Percentiles rank a stretch among this genome's conserved stretches.
Evolutionary conservation across 2,888 invertebrate species (phyloP).

Genomic region (Suillia variegata): DNA sequence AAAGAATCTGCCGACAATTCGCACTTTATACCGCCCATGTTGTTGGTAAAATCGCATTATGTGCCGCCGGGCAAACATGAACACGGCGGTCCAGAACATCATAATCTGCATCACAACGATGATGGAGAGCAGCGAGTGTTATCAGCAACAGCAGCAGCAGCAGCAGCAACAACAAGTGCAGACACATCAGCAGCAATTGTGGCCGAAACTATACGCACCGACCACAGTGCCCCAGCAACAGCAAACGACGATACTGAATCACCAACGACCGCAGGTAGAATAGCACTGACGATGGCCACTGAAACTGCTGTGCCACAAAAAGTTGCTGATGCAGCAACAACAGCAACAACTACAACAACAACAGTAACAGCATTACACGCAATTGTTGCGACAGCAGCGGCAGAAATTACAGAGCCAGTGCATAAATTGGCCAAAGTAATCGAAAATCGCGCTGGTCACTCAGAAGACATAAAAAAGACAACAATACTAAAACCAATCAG

Average conservation of each 20-base stretch:
- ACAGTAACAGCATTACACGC: slow-evolving; percentile 12
- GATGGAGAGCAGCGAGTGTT: slow-evolving; percentile 11
- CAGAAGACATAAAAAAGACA: neutral
- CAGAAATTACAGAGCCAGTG: slow-evolving; percentile 8
- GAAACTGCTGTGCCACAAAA: slow-evolving; percentile 28
- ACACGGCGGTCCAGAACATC: slow-evolving; percentile 30
- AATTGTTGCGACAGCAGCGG: neutral
- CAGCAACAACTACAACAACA: too few relatives aligned
- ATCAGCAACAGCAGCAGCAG: too few relatives aligned
- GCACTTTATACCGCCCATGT: slow-evolving; percentile 61
- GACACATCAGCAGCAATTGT: slow-evolving; percentile 18
- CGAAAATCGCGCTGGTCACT: neutral
- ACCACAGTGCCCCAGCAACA: neutral
- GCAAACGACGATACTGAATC: slow-evolving; percentile 12
- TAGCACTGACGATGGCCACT: slow-evolving; percentile 15
- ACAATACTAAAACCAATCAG: neutral
- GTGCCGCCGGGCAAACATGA: slow-evolving; percentile 53
- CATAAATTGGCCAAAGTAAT: neutral
- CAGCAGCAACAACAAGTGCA: slow-evolving; percentile 14
- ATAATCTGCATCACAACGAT: slow-evolving; percentile 21
- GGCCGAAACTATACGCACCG: slow-evolving; percentile 8
- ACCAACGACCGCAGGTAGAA: slow-evolving; percentile 11
- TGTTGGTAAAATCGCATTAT: slow-evolving; percentile 60
- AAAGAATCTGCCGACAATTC: slow-evolving; percentile 57
- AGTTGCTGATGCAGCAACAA: slow-evolving; percentile 30